phyloP scores from a whole-genome alignment of 2,113 vertebrate species.

The Lasiurus cinereus region DNA sequence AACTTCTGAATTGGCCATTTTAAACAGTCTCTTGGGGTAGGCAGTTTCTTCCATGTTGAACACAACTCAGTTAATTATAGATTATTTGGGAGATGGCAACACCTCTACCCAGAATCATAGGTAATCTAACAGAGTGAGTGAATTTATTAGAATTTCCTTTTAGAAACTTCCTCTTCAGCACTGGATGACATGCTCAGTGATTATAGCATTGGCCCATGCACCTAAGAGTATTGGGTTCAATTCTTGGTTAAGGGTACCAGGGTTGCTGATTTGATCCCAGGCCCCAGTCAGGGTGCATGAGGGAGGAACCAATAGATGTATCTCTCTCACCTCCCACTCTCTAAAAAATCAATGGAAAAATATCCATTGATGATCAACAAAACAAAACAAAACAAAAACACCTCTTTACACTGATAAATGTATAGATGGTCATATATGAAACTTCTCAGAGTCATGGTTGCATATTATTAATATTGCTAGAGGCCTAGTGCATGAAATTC shows the following conservation, averaged over 20 bases:
- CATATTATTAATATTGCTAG: not conserved
- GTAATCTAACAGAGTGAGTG: not conserved
- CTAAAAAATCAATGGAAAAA: no score
- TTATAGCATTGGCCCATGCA: no score
- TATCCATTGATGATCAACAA: no score
- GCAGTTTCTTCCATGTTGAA: not conserved
- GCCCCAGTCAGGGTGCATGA: no score
- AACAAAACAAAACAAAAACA: not conserved
- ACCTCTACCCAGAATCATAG: not conserved
- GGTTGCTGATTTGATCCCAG: no score
- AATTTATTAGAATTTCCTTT: slow-evolving; percentile 12
- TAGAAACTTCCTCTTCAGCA: not conserved
- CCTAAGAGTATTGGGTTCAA: no score
- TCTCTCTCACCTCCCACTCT: no score
- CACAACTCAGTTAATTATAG: not conserved
- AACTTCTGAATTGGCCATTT: not conserved
- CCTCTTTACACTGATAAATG: not conserved
- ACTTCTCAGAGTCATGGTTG: not conserved
- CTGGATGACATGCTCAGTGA: no score
- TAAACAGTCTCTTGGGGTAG: not conserved
- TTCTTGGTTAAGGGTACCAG: no score
- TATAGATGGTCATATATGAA: not conserved
- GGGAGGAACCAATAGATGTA: no score
- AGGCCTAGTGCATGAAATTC: no score
- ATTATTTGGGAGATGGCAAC: slow-evolving; percentile 19